Evolutionary conservation across 2,113 vertebrate species (phyloP).

Genomic region (Myocastor coypus): DNA sequence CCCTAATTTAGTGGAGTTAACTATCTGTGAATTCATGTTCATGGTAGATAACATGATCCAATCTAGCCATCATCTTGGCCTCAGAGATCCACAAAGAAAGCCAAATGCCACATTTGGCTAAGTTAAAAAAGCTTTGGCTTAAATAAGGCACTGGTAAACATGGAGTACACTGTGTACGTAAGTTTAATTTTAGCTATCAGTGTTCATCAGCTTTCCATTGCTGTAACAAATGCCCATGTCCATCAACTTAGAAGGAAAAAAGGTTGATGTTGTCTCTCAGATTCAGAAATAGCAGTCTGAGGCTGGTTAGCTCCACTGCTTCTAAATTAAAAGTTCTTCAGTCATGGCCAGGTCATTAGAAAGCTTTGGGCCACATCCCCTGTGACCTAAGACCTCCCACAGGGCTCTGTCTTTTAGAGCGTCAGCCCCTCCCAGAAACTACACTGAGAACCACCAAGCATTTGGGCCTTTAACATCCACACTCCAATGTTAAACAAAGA

Average conservation of each 20-base stretch:
- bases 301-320: background rate
- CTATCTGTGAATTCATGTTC: background rate
- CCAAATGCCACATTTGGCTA: background rate
- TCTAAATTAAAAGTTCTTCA: background rate
- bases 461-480: background rate
- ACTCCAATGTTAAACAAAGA: background rate
- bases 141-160: background rate
- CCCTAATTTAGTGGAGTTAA: background rate
- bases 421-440: background rate
- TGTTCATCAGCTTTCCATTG: background rate
- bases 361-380: background rate
- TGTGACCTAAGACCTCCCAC: background rate
- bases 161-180: background rate
- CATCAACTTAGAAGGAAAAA: background rate
- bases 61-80: background rate
- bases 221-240: background rate
- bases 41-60: background rate
- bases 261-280: background rate
- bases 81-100: background rate
- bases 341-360: background rate
- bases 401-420: background rate
- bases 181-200: background rate
- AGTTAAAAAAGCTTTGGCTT: slow-evolving; percentile 20
- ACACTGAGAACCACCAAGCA: background rate
- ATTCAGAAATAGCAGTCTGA: background rate